Conservation (phyloP, 1,140 invertebrate species). For the Anthonomus grandis region DNA sequence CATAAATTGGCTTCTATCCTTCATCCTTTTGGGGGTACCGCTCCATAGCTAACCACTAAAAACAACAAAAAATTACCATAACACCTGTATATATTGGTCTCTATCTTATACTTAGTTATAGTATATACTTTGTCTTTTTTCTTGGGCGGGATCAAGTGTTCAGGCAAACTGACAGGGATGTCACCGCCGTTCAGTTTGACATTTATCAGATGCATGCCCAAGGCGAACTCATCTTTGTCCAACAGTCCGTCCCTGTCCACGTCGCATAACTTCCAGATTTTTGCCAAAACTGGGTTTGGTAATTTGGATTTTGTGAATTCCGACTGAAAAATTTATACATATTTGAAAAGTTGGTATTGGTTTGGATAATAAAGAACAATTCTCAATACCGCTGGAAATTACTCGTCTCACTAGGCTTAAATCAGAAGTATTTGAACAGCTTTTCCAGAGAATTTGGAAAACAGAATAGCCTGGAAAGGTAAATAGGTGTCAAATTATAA, state of each 20-base stretch:
- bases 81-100: no score
- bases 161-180: constrained; percentile 83
- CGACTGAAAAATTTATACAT: constrained; percentile 45
- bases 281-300: constrained; percentile 93
- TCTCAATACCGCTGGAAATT: neutral
- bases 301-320: constrained; percentile 98
- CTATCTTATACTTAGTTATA: constrained; percentile 5
- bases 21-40: no score
- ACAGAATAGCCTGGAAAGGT: no score
- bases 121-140: constrained; percentile 53
- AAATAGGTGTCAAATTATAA: no score
- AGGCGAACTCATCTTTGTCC: constrained; percentile 95
- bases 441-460: neutral
- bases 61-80: no score
- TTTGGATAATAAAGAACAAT: no score
- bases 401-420: neutral
- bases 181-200: constrained; percentile 93
- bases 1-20: no score
- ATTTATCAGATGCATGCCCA: constrained; percentile 97
- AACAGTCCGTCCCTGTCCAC: constrained; percentile 94
- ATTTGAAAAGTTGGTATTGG: no score
- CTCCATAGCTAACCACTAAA: no score
- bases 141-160: constrained; percentile 91
- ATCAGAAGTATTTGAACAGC: neutral
- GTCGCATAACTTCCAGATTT: constrained; percentile 97